Evolutionary conservation across 2,113 vertebrate species (phyloP).

Genomic region (Scolopax mira): DNA sequence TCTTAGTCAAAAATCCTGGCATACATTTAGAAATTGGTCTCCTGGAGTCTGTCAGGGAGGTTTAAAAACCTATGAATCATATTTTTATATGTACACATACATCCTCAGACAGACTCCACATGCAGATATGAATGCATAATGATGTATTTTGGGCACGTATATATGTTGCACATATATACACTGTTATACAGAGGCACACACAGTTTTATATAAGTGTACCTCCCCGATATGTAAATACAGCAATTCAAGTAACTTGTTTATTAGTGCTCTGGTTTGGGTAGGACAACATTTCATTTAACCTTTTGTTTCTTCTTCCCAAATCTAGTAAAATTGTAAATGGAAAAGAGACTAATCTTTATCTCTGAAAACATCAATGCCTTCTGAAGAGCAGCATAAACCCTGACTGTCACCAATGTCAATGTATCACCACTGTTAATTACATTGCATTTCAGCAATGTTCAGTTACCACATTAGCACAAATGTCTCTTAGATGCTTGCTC

Average conservation of each 20-base stretch:
- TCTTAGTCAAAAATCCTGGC: slow-evolving; percentile 28
- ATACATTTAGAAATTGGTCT: slow-evolving; percentile 21
- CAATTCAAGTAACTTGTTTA: background rate
- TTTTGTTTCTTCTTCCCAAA: background rate
- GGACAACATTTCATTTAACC: background rate
- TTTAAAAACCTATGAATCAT: slow-evolving; percentile 35
- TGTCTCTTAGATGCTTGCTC: background rate
- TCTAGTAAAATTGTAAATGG: background rate
- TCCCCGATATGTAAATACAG: background rate
- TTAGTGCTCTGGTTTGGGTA: background rate
- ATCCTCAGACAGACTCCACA: background rate
- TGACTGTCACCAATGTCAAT: background rate
- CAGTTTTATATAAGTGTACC: background rate
- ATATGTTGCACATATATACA: background rate
- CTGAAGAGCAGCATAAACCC: background rate
- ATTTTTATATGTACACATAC: background rate
- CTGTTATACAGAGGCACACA: background rate
- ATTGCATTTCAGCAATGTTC: background rate
- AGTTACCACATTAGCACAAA: background rate
- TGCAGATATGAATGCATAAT: background rate
- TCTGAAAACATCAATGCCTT: background rate
- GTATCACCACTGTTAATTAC: background rate
- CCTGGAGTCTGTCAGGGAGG: slow-evolving; percentile 30
- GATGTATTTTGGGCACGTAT: background rate
- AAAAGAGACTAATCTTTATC: background rate